Evolutionary conservation across 1,140 invertebrate species (phyloP).

Genomic region (Paralvinella palmiformis): DNA sequence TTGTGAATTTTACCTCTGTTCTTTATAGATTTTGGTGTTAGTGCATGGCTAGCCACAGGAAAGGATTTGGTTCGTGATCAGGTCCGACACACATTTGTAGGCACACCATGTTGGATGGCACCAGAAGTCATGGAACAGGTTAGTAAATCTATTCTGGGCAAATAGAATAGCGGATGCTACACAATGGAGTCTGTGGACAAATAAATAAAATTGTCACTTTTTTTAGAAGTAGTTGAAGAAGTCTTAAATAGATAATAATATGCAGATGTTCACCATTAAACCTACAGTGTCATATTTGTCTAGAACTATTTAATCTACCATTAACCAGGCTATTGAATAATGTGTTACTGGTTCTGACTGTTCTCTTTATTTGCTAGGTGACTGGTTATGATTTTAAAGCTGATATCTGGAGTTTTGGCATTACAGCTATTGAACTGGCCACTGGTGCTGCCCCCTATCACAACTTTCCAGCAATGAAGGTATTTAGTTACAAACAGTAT

Average conservation of each 20-base stretch:
- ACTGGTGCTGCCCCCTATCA: constrained; percentile 98
- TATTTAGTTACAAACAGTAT: too few species aligned
- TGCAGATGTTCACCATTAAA: too few species aligned
- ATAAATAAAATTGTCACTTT: too few species aligned
- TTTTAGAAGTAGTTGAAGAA: too few species aligned
- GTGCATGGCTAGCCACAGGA: constrained; percentile 84
- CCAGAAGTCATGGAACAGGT: constrained; percentile 99
- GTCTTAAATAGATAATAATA: too few species aligned
- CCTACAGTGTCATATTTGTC: too few species aligned
- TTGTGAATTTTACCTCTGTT: background rate
- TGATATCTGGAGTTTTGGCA: constrained; percentile 99
- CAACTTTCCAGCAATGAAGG: constrained; percentile 99
- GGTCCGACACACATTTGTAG: constrained; percentile 93
- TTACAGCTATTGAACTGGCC: constrained; percentile 97
- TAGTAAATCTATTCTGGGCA: constrained; percentile 24
- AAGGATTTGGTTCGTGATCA: constrained; percentile 83
- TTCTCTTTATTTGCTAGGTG: constrained; percentile 65
- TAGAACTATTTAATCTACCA: too few species aligned
- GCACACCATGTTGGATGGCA: constrained; percentile 99
- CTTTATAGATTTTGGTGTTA: constrained; percentile 50
- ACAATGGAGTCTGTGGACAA: too few species aligned
- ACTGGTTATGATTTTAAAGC: constrained; percentile 99
- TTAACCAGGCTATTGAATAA: too few species aligned
- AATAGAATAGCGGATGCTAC: background rate
- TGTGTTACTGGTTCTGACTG: too few species aligned